phyloP scores from a whole-genome alignment of 2,888 invertebrate genomes.

The Caenorhabditis plicata region DNA sequence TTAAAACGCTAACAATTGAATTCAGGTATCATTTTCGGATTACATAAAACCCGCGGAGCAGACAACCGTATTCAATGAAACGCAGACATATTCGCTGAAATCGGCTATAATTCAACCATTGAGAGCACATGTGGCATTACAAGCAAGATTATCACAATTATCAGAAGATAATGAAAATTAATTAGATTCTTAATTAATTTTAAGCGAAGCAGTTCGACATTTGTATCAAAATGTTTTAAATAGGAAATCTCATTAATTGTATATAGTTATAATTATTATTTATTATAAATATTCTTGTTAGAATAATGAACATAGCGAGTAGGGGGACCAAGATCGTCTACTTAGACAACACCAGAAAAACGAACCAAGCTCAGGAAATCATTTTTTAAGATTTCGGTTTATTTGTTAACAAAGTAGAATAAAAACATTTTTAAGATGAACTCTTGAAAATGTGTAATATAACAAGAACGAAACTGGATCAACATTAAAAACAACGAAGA shows the following conservation, averaged over 20 bases:
- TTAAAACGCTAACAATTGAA: too few species aligned
- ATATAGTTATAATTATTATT: slow-evolving; percentile 1
- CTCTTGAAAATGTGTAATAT: too few species aligned
- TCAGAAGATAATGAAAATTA: neutral
- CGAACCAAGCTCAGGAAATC: too few species aligned
- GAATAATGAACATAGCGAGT: too few species aligned
- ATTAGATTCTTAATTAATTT: neutral
- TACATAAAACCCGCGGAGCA: slow-evolving; percentile 1
- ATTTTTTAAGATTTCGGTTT: too few species aligned
- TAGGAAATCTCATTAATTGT: neutral
- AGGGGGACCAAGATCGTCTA: too few species aligned
- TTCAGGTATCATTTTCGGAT: slow-evolving; percentile 28
- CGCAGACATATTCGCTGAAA: slow-evolving; percentile 28
- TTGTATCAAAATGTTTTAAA: slow-evolving; percentile 3
- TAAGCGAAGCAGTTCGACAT: neutral
- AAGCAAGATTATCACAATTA: slow-evolving; percentile 5
- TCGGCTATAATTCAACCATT: slow-evolving; percentile 25
- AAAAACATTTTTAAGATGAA: too few species aligned
- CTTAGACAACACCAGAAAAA: too few species aligned
- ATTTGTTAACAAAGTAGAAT: too few species aligned
- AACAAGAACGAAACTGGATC: too few species aligned
- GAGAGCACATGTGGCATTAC: slow-evolving; percentile 25
- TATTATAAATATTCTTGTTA: too few species aligned
- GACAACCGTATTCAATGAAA: slow-evolving; percentile 19
- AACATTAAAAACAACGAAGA: too few species aligned